Evolutionary conservation across 2,888 invertebrate species (phyloP).

Genomic region (Galerucella nymphaeae): DNA sequence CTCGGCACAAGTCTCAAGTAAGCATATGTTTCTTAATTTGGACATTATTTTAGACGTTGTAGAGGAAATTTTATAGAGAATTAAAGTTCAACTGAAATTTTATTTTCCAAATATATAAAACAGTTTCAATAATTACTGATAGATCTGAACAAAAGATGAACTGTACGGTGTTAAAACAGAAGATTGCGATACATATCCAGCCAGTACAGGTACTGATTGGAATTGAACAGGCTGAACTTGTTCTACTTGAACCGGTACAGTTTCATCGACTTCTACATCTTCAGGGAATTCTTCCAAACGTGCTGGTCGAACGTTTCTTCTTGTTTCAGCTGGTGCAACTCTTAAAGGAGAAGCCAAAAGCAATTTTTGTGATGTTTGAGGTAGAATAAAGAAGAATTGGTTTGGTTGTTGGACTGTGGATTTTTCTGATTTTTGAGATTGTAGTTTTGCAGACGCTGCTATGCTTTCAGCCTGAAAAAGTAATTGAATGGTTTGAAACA

Average conservation of each 20-base stretch:
- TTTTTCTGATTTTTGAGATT: conserved; percentile 35
- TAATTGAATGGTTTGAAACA: neutral
- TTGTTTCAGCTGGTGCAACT: conserved; percentile 8
- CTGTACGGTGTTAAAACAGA: conserved; percentile 55
- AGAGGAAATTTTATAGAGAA: too few species aligned
- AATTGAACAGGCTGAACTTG: conserved; percentile 31
- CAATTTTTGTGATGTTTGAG: conserved; percentile 55
- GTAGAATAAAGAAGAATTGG: conserved; percentile 41
- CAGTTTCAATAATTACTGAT: conserved; percentile 45
- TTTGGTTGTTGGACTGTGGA: conserved; percentile 9
- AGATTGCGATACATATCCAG: conserved; percentile 44
- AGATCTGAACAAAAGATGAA: conserved; percentile 55
- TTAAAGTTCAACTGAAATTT: neutral
- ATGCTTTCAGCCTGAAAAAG: conserved; percentile 54
- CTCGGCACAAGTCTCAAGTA: too few species aligned
- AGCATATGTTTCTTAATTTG: too few species aligned
- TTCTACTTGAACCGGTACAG: conserved; percentile 48
- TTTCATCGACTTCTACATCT: conserved; percentile 35
- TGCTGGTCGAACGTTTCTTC: conserved; percentile 23
- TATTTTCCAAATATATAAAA: neutral
- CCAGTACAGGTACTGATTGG: conserved; percentile 36
- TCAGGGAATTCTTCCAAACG: conserved; percentile 13
- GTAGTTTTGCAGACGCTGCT: conserved; percentile 43
- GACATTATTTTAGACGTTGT: too few species aligned
- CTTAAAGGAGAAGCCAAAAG: conserved; percentile 50